phyloP scores from a whole-genome alignment of 2,888 invertebrate genomes.

The Aphelenchoides bicaudatus region DNA sequence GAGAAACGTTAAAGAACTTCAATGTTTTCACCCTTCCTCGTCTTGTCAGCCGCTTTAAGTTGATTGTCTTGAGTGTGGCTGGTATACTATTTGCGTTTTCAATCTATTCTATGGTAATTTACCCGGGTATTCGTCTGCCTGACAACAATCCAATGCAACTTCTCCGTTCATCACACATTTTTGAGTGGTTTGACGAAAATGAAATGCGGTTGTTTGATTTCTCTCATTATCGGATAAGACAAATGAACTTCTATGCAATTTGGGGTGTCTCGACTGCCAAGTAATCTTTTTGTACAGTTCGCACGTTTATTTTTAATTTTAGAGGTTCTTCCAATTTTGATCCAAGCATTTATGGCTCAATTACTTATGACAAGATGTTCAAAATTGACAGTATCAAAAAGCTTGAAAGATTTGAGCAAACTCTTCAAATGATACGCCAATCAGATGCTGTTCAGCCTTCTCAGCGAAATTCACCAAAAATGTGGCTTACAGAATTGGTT shows the following conservation, averaged over 20 bases:
- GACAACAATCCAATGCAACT: slow-evolving; percentile 41
- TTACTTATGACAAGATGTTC: slow-evolving; percentile 12
- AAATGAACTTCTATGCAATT: slow-evolving; percentile 32
- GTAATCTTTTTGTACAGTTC: slow-evolving; percentile 19
- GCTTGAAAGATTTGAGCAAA: slow-evolving; percentile 11
- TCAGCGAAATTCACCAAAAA: too few species aligned
- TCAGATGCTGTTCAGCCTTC: too few species aligned
- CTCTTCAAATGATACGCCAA: too few species aligned
- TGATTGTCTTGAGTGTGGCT: slow-evolving; percentile 3
- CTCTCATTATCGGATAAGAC: slow-evolving; percentile 6
- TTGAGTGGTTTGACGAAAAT: slow-evolving; percentile 37
- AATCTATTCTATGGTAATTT: slow-evolving; percentile 69
- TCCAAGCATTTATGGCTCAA: background rate
- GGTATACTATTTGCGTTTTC: slow-evolving; percentile 14
- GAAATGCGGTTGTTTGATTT: slow-evolving; percentile 29
- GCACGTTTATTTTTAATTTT: background rate
- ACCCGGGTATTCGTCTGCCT: slow-evolving; percentile 79
- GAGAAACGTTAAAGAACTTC: background rate
- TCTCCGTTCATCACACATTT: slow-evolving; percentile 31
- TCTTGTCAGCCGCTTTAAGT: slow-evolving; percentile 14
- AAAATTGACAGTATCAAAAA: slow-evolving; percentile 4
- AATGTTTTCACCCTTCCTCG: slow-evolving; percentile 7
- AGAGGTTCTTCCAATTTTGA: background rate
- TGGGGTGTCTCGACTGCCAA: slow-evolving; percentile 29
- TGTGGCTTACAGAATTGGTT: slow-evolving; percentile 15